Evolutionary conservation across 2,888 invertebrate species (phyloP).

Genomic region (Drosophila mimetica): DNA sequence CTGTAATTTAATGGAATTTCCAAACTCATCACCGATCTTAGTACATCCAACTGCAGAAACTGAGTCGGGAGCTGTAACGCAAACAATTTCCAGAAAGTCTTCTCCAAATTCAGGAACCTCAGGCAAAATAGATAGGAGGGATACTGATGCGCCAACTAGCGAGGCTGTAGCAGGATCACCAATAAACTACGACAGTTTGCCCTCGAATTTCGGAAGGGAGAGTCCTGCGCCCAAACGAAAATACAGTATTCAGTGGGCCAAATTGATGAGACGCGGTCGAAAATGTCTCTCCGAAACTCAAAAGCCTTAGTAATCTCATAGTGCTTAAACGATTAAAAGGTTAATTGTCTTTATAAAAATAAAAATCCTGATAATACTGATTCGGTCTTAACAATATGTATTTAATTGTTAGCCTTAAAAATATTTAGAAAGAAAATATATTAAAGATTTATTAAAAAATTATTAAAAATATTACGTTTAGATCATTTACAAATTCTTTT

Average conservation of each 20-base stretch:
- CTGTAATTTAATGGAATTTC: background rate
- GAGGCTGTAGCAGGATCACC: background rate
- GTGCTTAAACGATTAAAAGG: too few species aligned
- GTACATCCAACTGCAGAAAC: background rate
- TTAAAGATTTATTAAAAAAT: too few species aligned
- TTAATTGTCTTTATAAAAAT: too few species aligned
- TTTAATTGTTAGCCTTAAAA: too few species aligned
- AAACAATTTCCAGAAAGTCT: background rate
- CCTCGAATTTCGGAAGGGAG: background rate
- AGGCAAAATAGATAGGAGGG: background rate
- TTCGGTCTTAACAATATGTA: too few species aligned
- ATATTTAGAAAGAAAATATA: too few species aligned
- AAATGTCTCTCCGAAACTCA: background rate
- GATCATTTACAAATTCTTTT: too few species aligned
- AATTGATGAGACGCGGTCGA: slow-evolving; percentile 30
- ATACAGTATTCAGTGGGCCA: slow-evolving; percentile 53
- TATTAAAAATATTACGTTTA: too few species aligned
- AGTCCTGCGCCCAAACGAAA: background rate
- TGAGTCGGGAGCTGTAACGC: background rate
- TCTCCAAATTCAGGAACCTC: background rate
- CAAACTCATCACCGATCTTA: background rate
- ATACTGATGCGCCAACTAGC: background rate
- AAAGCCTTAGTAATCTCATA: background rate
- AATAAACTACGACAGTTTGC: background rate
- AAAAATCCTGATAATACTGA: too few species aligned